Conservation (phyloP, 2,113 vertebrate genomes). For the Dicaeum eximium region DNA sequence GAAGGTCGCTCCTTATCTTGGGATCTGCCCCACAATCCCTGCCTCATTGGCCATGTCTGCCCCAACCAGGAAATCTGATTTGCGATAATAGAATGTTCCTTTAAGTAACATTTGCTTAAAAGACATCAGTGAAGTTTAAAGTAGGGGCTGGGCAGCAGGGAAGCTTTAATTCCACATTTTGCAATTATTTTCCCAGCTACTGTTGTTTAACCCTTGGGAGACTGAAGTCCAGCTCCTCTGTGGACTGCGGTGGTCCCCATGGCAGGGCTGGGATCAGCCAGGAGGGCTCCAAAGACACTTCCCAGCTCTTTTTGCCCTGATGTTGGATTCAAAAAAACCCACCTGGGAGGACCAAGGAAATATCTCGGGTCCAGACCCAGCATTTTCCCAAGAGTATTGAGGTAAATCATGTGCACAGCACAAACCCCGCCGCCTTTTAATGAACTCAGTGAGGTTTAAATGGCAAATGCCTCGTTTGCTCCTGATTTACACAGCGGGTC, state of each 20-base stretch:
- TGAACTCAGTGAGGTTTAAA: background rate
- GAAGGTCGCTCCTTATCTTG: constrained; percentile 52
- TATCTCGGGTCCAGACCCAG: no score
- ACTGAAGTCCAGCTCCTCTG: constrained; percentile 31
- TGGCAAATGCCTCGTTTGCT: constrained; percentile 17
- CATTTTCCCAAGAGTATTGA: background rate
- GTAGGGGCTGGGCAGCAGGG: constrained; percentile 48
- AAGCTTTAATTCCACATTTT: constrained; percentile 59
- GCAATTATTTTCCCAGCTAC: constrained; percentile 65
- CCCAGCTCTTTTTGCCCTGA: background rate
- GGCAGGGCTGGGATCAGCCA: background rate
- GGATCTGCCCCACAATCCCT: constrained; percentile 50
- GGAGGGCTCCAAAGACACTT: background rate
- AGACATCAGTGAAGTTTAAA: constrained; percentile 65
- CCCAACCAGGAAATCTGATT: constrained; percentile 70
- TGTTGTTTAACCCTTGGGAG: constrained; percentile 68
- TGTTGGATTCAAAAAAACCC: background rate
- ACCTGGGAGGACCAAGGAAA: background rate
- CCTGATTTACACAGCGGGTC: background rate
- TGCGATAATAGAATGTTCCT: constrained; percentile 68
- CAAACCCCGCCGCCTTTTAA: background rate
- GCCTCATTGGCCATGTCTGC: constrained; percentile 55
- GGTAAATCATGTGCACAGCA: background rate
- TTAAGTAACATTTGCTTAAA: constrained; percentile 65
- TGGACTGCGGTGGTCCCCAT: rapidly evolving